These are phyloP conservation scores for Phortica magna DNA, from an alignment of 2,888 invertebrate genomes.

Conservation along the genomic window DNA sequence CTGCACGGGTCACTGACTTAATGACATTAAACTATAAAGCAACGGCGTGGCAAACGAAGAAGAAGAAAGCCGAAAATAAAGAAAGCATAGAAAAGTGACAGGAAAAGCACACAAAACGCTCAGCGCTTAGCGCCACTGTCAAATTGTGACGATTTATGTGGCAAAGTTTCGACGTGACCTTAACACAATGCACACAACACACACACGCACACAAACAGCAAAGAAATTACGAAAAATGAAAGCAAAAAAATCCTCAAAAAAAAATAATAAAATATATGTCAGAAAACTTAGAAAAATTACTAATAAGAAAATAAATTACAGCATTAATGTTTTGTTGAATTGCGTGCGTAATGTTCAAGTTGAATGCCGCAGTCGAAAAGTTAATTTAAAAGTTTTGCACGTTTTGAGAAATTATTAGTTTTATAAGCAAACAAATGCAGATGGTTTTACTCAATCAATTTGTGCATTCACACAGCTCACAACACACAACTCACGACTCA, in stretches of 20 bases:
- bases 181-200: slow-evolving; percentile 41
- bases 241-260: neutral
- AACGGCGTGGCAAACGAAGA: neutral
- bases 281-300: slow-evolving; percentile 12
- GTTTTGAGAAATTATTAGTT: slow-evolving; percentile 9
- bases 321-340: slow-evolving; percentile 25
- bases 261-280: neutral
- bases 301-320: slow-evolving; percentile 52
- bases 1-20: slow-evolving; percentile 26
- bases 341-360: slow-evolving; percentile 10
- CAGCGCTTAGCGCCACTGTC: slow-evolving; percentile 42
- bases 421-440: slow-evolving; percentile 21
- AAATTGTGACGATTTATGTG: slow-evolving; percentile 62
- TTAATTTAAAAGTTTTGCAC: slow-evolving; percentile 29
- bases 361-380: slow-evolving; percentile 18
- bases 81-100: neutral
- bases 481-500: too few species aligned
- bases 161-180: slow-evolving; percentile 63
- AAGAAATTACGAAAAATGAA: neutral
- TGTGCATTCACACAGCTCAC: too few species aligned
- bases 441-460: slow-evolving; percentile 9
- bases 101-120: slow-evolving; percentile 14
- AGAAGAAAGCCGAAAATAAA: slow-evolving; percentile 8
- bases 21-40: slow-evolving; percentile 32
- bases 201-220: slow-evolving; percentile 4